A percentile compares a stretch with the other conserved stretches of the same genome.
Conservation (phyloP, 2,797 vertebrate species). For the Leuciscus waleckii region DNA sequence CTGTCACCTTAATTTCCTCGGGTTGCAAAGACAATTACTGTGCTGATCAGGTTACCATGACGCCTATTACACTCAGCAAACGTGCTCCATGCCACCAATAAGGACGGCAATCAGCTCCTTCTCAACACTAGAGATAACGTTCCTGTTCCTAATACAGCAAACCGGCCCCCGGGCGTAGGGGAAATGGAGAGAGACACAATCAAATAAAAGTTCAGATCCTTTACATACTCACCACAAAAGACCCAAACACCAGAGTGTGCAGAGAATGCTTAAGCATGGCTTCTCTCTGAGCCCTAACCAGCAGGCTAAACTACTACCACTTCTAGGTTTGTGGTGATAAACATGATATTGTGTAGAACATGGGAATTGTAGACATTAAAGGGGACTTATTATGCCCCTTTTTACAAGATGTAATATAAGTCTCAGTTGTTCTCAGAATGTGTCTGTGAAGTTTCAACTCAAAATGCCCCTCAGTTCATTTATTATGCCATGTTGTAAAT, state of each 20-base stretch:
- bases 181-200: conserved; percentile 66
- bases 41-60: conserved; percentile 77
- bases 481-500: no score
- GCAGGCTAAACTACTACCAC: background rate
- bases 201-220: conserved; percentile 70
- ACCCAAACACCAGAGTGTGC: conserved; percentile 11
- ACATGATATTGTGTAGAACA: background rate
- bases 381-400: no score
- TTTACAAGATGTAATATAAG: no score
- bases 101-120: conserved; percentile 74
- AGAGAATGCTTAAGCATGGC: conserved; percentile 5
- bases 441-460: no score
- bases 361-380: background rate
- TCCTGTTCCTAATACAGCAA: conserved; percentile 76
- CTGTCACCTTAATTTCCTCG: conserved; percentile 73
- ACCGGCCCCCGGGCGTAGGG: conserved; percentile 69
- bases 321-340: conserved; percentile 13
- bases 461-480: no score
- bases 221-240: conserved; percentile 64
- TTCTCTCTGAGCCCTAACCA: background rate
- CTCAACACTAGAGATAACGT: conserved; percentile 74
- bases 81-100: conserved; percentile 75
- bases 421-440: no score
- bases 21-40: conserved; percentile 78
- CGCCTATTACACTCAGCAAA: conserved; percentile 74